Evolutionary conservation across 92 coral and sea anemone genomes (phyloP).

Genomic region (Epizoanthus ramosus): DNA sequence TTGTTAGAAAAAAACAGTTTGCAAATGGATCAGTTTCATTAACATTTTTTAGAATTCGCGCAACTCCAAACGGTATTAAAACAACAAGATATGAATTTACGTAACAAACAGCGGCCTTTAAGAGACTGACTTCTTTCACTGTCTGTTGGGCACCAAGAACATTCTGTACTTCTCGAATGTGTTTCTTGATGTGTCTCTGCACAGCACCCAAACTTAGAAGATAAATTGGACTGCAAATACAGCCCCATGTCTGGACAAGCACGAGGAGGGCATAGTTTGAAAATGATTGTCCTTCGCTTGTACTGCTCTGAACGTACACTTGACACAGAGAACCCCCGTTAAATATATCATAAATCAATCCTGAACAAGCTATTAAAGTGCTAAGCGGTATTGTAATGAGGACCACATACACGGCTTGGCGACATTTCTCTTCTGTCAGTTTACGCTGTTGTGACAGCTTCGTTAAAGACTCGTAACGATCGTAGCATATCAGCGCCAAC

Average conservation of each 20-base stretch:
- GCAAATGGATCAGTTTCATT: background rate
- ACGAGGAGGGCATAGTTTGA: constrained; percentile 30
- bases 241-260: constrained; percentile 6
- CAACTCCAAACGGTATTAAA: background rate
- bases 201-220: background rate
- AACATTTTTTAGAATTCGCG: background rate
- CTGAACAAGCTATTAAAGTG: background rate
- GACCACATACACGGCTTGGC: background rate
- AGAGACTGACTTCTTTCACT: background rate
- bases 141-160: background rate
- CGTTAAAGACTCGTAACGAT: background rate
- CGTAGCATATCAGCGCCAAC: background rate
- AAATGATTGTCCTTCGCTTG: background rate
- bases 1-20: too few relatives aligned
- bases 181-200: constrained; percentile 5
- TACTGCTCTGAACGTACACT: background rate
- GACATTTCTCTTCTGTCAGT: background rate
- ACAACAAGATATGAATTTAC: background rate
- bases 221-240: background rate
- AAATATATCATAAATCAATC: constrained; percentile 11
- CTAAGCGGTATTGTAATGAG: background rate
- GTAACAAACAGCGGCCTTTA: background rate
- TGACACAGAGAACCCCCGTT: constrained; percentile 9
- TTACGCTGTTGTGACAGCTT: background rate
- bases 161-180: background rate